Percentiles rank a stretch among this genome's conserved stretches.
Evolutionary conservation across 2,797 vertebrate genomes (phyloP).

Genomic region (Epinephelus coioides): DNA sequence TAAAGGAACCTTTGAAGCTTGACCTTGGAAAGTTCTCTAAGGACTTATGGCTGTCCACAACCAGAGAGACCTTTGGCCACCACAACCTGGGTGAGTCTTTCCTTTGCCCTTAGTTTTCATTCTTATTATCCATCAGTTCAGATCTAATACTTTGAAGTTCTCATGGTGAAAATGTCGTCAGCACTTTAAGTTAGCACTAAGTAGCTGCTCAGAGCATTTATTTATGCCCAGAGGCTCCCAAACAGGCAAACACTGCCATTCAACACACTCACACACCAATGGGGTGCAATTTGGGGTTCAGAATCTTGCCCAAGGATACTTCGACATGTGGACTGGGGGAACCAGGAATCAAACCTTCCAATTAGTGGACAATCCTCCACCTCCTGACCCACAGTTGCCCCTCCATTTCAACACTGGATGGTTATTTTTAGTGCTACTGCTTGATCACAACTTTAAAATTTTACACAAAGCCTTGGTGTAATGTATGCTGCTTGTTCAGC

Average conservation of each 20-base stretch:
- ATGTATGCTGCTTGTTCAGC: no score
- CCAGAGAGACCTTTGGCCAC: constrained; percentile 54
- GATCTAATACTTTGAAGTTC: constrained; percentile 1
- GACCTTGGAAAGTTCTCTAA: constrained; percentile 37
- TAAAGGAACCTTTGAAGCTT: constrained; percentile 47
- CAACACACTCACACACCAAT: no score
- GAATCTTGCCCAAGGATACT: no score
- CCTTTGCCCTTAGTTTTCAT: not conserved
- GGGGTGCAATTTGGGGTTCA: no score
- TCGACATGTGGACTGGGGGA: no score
- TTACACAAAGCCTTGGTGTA: no score
- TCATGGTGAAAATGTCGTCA: not conserved
- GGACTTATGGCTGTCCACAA: constrained; percentile 50
- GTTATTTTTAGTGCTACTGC: no score
- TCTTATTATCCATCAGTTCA: not conserved
- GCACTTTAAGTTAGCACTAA: not conserved
- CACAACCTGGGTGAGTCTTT: constrained; percentile 44
- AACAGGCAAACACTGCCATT: not conserved
- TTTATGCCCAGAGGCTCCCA: not conserved
- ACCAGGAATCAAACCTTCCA: no score
- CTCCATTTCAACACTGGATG: no score
- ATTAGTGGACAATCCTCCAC: no score
- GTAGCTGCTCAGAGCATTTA: not conserved
- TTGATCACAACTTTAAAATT: no score
- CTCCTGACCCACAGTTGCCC: no score